phyloP scores from a whole-genome alignment of 2,888 invertebrate genomes.

The Hirtodrosophila confusa region DNA sequence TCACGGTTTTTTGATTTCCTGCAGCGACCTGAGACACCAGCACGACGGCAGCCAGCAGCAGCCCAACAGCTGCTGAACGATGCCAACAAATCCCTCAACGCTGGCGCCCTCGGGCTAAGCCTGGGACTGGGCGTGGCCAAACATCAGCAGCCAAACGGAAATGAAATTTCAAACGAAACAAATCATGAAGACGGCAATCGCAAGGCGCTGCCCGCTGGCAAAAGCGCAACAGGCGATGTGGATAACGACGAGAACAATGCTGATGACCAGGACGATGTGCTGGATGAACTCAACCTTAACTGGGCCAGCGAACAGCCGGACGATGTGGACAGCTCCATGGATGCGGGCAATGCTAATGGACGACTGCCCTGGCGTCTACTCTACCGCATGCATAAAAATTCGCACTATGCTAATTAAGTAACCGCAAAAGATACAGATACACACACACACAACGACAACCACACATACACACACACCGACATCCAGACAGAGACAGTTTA shows the following conservation, averaged over 20 bases:
- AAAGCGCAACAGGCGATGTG: conserved; percentile 46
- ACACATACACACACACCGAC: conserved; percentile 3
- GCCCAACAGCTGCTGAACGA: conserved; percentile 50
- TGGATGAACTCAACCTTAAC: conserved; percentile 42
- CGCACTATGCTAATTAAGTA: conserved; percentile 72
- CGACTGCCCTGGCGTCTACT: conserved; percentile 80
- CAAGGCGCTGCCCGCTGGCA: conserved; percentile 35
- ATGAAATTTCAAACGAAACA: conserved; percentile 73
- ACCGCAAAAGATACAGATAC: conserved; percentile 24
- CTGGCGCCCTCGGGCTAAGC: conserved; percentile 30
- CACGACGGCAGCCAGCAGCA: conserved; percentile 24
- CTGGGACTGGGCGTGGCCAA: conserved; percentile 38
- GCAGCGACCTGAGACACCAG: conserved; percentile 44
- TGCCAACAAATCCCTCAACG: conserved; percentile 68
- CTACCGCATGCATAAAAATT: conserved; percentile 82
- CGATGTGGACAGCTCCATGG: conserved; percentile 29
- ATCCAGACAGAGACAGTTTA: conserved; percentile 33
- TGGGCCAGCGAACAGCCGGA: conserved; percentile 49
- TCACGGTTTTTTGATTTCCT: conserved; percentile 66
- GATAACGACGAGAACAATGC: conserved; percentile 24
- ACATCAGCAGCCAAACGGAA: conserved; percentile 65
- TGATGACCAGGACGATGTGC: conserved; percentile 30
- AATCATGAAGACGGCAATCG: conserved; percentile 63
- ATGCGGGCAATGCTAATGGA: conserved; percentile 43
- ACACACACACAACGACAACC: conserved; percentile 28